These are phyloP conservation scores for Pao palembangensis DNA, from an alignment of 2,113 vertebrate genomes.

Conservation along the genomic window DNA sequence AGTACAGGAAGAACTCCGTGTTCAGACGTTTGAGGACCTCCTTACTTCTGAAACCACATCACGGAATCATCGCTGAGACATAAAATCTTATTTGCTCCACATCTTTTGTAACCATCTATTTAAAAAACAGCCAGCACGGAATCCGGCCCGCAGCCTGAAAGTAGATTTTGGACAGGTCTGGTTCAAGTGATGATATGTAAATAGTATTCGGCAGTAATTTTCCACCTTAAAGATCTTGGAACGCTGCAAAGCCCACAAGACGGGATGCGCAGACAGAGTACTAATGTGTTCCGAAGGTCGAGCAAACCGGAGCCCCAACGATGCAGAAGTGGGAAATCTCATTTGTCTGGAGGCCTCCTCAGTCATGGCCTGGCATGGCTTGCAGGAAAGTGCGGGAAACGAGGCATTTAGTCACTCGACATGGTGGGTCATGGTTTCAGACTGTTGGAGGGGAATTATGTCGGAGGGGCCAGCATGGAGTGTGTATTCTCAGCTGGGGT, in stretches of 20 bases:
- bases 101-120: slow-evolving; percentile 49
- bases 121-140: slow-evolving; percentile 29
- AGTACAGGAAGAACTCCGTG: too few relatives aligned
- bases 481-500: slow-evolving; percentile 65
- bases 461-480: slow-evolving; percentile 47
- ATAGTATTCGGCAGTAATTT: slow-evolving; percentile 53
- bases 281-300: slow-evolving; percentile 59
- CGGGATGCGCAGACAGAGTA: slow-evolving; percentile 18
- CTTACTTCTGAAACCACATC: slow-evolving; percentile 38
- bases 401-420: slow-evolving; percentile 65
- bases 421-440: slow-evolving; percentile 63
- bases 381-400: slow-evolving; percentile 69
- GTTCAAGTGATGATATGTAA: slow-evolving; percentile 50
- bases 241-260: slow-evolving; percentile 21
- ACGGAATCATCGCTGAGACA: slow-evolving; percentile 35
- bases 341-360: slow-evolving; percentile 60
- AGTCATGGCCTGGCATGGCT: slow-evolving; percentile 54
- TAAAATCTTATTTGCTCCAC: slow-evolving; percentile 40
- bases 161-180: slow-evolving; percentile 45
- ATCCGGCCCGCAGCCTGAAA: slow-evolving; percentile 19
- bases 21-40: slow-evolving; percentile 5
- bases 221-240: slow-evolving; percentile 57
- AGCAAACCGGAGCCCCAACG: slow-evolving; percentile 26
- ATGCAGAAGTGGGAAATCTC: slow-evolving; percentile 63
- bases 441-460: slow-evolving; percentile 55